A percentile compares a stretch with the other conserved stretches of the same genome.
Conservation (phyloP, 2,888 invertebrate genomes). For the Sphaeridia pumilis region DNA sequence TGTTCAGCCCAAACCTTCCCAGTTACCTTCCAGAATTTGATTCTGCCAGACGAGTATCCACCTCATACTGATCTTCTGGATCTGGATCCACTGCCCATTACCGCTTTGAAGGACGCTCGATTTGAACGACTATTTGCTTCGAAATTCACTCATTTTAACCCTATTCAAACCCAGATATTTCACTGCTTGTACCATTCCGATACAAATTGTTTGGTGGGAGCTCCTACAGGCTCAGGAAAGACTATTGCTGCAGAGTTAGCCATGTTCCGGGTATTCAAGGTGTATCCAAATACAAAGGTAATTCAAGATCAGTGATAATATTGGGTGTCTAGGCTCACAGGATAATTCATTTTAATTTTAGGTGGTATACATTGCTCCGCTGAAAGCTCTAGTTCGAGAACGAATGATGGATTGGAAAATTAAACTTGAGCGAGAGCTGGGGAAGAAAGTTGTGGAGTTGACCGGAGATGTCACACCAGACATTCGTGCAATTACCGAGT, state of each 20-base stretch:
- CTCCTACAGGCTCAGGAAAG: constrained; percentile 92
- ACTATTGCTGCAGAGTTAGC: constrained; percentile 97
- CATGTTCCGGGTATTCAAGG: constrained; percentile 79
- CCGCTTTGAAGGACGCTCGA: constrained; percentile 60
- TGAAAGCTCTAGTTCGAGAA: constrained; percentile 95
- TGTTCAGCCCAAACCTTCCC: constrained; percentile 46
- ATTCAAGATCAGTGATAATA: constrained; percentile 45
- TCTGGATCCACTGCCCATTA: constrained; percentile 76
- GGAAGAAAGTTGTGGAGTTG: constrained; percentile 81
- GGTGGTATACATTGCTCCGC: constrained; percentile 94
- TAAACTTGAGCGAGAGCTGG: constrained; percentile 58
- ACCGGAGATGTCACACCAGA: constrained; percentile 90
- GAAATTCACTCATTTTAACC: constrained; percentile 89
- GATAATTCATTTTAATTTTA: constrained; percentile 38
- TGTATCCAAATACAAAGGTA: constrained; percentile 65
- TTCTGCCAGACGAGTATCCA: constrained; percentile 80
- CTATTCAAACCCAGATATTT: constrained; percentile 96
- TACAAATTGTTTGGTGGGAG: constrained; percentile 76
- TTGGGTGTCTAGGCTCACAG: not conserved
- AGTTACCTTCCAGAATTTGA: constrained; percentile 65
- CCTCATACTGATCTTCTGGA: constrained; percentile 87
- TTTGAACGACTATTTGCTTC: constrained; percentile 66
- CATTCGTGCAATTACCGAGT: constrained; percentile 63
- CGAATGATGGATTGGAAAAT: constrained; percentile 89
- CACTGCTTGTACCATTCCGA: constrained; percentile 92